Base-by-base conservation (phyloP, 2,797 vertebrate species). In the Microctenopoma stevenorrisi region DNA sequence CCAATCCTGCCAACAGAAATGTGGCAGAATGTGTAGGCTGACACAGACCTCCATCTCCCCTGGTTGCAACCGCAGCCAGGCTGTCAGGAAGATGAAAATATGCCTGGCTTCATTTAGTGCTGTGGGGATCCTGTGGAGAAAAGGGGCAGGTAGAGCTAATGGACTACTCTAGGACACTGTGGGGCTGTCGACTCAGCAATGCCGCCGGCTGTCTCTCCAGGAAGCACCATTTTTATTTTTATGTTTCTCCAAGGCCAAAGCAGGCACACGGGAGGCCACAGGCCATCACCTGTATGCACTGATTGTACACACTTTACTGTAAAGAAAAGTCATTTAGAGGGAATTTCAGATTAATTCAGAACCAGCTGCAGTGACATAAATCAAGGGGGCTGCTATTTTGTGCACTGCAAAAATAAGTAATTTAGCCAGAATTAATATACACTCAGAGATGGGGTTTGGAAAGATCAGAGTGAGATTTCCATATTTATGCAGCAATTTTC, bases 51-150 rank as follows among this genome's bases (percentile, higher is more conserved):
- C 85, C 77, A 85, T 86, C 88, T 89, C 89, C 87, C 84, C 55
- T 62, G 82, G 86, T 69, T 77, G 72, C 74, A 76, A 81, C 78
- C 38, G 69, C 76, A 82, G 87, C 86, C 72, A 35, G 75, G 72
- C 88, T 92, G 90, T 93, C 91, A 92, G 82, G 85, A 92, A 89
- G 90, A 93, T 91, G 88, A 89, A 93, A 91, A 91, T 88, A 90
- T 86, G 87, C 87, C 86, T 76, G 82, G 85, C 87, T 92, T 91
- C 91, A 91, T 93, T 91, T 89, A 89, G 90, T 79, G 87, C 85
- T 86, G 84, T 74, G 72, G 90, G 88, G 83, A 84, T 91, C 89
- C 86, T 86, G 89, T 74, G 84, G 90, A 86, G 89, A 83, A 84
- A 84, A 84, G 81, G 85, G 87, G 84, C 85, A 91, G 91, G 91